Evolutionary conservation across 2,797 vertebrate species (phyloP).

Genomic region (Orientallactaga sibirica): DNA sequence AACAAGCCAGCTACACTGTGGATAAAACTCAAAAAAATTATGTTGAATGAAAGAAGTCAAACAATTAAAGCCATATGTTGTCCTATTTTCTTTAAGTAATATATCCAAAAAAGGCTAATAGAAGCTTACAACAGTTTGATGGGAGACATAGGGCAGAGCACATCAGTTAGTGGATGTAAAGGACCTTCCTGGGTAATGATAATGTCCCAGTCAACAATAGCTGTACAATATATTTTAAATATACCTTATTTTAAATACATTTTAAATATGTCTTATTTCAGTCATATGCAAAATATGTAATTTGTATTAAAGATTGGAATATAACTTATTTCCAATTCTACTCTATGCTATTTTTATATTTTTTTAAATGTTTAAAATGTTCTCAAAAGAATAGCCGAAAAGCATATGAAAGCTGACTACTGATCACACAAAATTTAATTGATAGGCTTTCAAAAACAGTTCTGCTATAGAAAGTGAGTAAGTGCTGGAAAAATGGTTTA

Average conservation of each 20-base stretch:
- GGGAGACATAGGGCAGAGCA: background rate
- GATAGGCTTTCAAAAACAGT: constrained; percentile 10
- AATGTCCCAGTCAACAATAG: background rate
- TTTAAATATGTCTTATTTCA: background rate
- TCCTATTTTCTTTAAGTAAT: background rate
- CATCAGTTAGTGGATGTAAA: background rate
- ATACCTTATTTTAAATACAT: too few relatives aligned
- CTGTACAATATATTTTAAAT: background rate
- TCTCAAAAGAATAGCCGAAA: background rate
- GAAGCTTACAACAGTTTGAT: background rate
- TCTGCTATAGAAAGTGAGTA: background rate
- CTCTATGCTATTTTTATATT: background rate
- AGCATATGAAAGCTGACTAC: background rate
- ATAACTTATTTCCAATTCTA: background rate
- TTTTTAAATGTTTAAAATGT: constrained; percentile 61
- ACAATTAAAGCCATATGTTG: background rate
- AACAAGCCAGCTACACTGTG: background rate
- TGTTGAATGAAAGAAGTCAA: background rate
- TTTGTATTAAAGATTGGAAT: background rate
- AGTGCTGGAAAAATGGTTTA: too few relatives aligned
- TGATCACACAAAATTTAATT: background rate
- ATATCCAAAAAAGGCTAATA: background rate
- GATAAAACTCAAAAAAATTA: background rate
- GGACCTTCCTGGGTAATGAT: background rate
- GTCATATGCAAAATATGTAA: background rate